Conservation (phyloP, 2,888 invertebrate genomes). For the Odontomyia ornata region DNA sequence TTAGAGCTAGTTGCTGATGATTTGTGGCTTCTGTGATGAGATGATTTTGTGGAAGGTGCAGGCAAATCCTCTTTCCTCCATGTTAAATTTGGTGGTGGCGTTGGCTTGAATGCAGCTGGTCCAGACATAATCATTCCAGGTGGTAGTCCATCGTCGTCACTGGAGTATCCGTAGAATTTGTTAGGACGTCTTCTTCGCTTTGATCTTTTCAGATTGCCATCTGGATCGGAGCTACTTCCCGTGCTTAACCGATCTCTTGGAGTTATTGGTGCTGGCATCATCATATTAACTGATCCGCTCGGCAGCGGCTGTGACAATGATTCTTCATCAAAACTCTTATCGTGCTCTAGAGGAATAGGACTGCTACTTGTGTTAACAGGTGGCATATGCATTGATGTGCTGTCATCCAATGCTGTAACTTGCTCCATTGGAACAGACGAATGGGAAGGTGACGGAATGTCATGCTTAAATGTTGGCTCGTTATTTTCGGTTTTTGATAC, state of each 20-base stretch:
- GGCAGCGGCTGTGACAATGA: not conserved
- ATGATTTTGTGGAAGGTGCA: slow-evolving; percentile 64
- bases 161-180: slow-evolving; percentile 87
- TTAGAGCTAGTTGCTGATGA: slow-evolving; percentile 42
- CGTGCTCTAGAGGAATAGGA: not conserved
- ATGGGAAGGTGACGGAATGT: slow-evolving; percentile 68
- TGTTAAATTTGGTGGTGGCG: slow-evolving; percentile 72
- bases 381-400: not conserved
- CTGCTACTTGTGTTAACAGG: slow-evolving; percentile 52
- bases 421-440: no score
- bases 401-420: no score
- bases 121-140: slow-evolving; percentile 58
- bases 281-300: not conserved
- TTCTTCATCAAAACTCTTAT: not conserved
- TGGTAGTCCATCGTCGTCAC: slow-evolving; percentile 76
- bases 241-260: slow-evolving; percentile 55
- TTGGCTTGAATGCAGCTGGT: slow-evolving; percentile 65
- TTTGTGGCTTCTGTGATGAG: slow-evolving; percentile 12
- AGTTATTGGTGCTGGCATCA: slow-evolving; percentile 52
- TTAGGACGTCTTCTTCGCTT: slow-evolving; percentile 84
- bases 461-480: slow-evolving; percentile 66
- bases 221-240: slow-evolving; percentile 67
- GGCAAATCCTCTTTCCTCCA: slow-evolving; percentile 79
- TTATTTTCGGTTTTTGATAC: slow-evolving; percentile 58
- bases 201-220: slow-evolving; percentile 73